Evolutionary conservation across 2,888 invertebrate genomes (phyloP), one percentile per base, ranked within the genome.

Genomic region (Drosophila mimetica): DNA sequence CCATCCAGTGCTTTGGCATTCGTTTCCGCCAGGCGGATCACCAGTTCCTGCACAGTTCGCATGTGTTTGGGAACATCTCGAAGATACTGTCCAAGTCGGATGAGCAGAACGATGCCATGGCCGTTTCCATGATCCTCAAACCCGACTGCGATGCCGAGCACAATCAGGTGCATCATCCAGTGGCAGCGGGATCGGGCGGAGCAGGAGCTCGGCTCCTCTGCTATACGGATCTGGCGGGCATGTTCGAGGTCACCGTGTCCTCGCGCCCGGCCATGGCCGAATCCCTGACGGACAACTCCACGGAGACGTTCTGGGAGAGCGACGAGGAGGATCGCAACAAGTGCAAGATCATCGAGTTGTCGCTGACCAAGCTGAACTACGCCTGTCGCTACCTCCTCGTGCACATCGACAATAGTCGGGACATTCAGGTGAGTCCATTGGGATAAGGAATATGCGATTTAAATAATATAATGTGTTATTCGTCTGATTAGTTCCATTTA

Each of bases 251-350:
- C 1, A 96, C 96, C 77, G 97, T 97, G 0, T 98, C 98, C 0
- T 98, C 98, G 75, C 94, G 99, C 0, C 97, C 96, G 87, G 98
- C 97, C 7, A 98, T 99, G 97, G 95, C 97, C 4, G 96, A 96
- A 2, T 97, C 98, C 75, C 93, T 99, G 14, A 96, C 96, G 0
- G 99, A 99, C 90, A 96, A 96, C 85, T 97, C 97, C 5, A 98
- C 98, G 0, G 99, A 99, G 91, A 99, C 99, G 0, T 99, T 99
- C 92, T 99, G 99, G 99, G 99, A 99, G 92, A 98, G 98, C 36
- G 98, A 98, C 0, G 99, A 99, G 86, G 99, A 99, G 89, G 99
- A 99, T 92, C 93, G 96, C 61, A 98, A 97, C 91, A 97, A 97
- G 91, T 95, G 97, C 22, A 98, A 98, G 92, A 95, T 95, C 85